Percentiles rank a stretch among this genome's conserved stretches.
Evolutionary conservation across 1,140 invertebrate species (phyloP).

Genomic region (Lethrus apterus): DNA sequence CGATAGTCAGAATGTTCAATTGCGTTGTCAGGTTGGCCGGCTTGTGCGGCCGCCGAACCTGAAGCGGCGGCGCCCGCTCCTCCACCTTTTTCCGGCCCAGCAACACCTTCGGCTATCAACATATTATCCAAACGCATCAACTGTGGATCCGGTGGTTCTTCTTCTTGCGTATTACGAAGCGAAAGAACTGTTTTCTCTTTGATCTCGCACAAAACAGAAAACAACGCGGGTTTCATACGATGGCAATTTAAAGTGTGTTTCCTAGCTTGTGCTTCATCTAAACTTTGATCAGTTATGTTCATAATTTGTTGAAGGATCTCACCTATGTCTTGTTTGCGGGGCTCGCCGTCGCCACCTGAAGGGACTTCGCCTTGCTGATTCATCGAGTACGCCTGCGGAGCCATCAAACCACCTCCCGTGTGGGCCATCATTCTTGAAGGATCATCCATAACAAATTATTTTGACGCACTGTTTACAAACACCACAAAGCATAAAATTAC

Average conservation of each 20-base stretch:
- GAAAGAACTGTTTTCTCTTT: conserved; percentile 98
- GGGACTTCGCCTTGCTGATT: conserved; percentile 62
- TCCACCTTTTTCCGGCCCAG: conserved; percentile 94
- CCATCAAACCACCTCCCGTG: conserved; percentile 64
- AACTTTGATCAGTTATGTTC: conserved; percentile 97
- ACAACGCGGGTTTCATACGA: conserved; percentile 92
- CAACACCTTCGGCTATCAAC: conserved; percentile 98
- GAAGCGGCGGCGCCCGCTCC: conserved; percentile 86
- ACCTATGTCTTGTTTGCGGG: conserved; percentile 79
- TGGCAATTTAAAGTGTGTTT: conserved; percentile 94
- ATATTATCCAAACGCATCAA: conserved; percentile 99
- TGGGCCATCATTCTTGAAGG: conserved; percentile 72
- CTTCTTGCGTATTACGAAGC: conserved; percentile 93
- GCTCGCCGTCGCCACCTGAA: conserved; percentile 64
- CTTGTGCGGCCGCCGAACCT: conserved; percentile 76
- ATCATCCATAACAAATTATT: conserved; percentile 61
- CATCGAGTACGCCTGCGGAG: conserved; percentile 64
- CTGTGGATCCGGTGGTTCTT: conserved; percentile 97
- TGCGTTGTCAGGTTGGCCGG: conserved; percentile 81
- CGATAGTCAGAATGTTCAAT: conserved; percentile 99
- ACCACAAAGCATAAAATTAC: too few species aligned
- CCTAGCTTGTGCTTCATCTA: conserved; percentile 96
- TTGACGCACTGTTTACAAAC: too few species aligned
- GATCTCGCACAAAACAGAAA: conserved; percentile 95
- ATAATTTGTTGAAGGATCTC: conserved; percentile 96